A percentile compares a stretch with the other conserved stretches of the same genome.
phyloP scores from a whole-genome alignment of 2,113 vertebrate species.

The Tyto alba region DNA sequence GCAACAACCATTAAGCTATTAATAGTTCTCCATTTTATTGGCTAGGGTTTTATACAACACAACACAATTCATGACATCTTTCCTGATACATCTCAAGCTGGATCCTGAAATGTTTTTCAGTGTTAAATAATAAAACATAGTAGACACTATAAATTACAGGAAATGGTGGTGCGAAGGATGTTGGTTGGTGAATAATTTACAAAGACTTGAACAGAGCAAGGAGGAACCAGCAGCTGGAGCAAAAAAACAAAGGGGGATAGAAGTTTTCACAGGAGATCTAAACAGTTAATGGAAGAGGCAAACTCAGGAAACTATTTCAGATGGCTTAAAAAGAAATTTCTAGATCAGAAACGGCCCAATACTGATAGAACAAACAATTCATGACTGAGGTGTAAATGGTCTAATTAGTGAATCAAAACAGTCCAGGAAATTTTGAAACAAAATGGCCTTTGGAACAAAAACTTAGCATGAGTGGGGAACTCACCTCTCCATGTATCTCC shows the following conservation, averaged over 20 bases:
- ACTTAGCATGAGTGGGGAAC: neutral
- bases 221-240: neutral
- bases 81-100: neutral
- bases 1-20: constrained; percentile 1
- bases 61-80: constrained; percentile 30
- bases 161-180: neutral
- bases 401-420: neutral
- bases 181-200: constrained; percentile 36
- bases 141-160: constrained; percentile 32
- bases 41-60: neutral
- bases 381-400: neutral
- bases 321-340: neutral
- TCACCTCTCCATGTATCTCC: neutral
- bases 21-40: constrained; percentile 11
- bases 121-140: constrained; percentile 53
- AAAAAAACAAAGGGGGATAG: neutral
- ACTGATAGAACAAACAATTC: neutral
- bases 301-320: neutral
- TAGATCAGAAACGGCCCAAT: neutral
- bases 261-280: neutral
- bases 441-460: neutral
- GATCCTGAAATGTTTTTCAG: constrained; percentile 4
- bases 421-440: neutral
- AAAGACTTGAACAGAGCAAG: neutral
- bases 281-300: neutral